Base-by-base conservation (phyloP, 1,140 invertebrate species). In the Drosophila repletoides region DNA sequence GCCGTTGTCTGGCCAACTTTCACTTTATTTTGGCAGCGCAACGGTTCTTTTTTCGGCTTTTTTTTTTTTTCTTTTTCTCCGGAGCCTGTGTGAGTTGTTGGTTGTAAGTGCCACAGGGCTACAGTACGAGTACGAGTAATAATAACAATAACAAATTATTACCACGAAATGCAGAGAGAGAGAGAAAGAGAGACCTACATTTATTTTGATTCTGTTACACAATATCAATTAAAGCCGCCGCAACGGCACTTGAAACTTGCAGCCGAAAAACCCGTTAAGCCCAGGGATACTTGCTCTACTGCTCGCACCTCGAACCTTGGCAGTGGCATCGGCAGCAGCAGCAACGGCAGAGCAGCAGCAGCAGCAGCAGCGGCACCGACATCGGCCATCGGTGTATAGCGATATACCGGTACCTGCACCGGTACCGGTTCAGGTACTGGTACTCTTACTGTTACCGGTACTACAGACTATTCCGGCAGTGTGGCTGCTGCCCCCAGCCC, bases 21-120 rank as follows among this genome's bases (percentile, higher is more conserved):
- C 80, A 86, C 80, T 86, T 63, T 63, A 84, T 84, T 84, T 84
- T 84, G 74, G 79, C 79, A 83, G 77, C 66, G 40, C 61, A 83
- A 83, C 79, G 79, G 79, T 83, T 83, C 79, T 83, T 83, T 81
- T 53, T 61, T 45, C 33, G 33, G 22, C 2, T n/a, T n/a, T n/a
- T n/a, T n/a, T n/a, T n/a, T n/a, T n/a, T n/a, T n/a, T n/a, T n/a
- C n/a, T n/a, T n/a, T n/a, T n/a, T n/a, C n/a, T n/a, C n/a, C n/a
- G 64, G 61, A 61, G 64, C 73, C 73, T 56, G 60, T 24, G 12
- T n/a, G 31, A 10, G 31, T 21, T 22, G 41, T 24, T 19, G 34
- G 38, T 24, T 4, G 22, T 38, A 49, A 60, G 33, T 60, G 33
- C 41, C 52, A 31, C 56, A n/a, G 10, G 56, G 31, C 60, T 22